Evolutionary conservation across 2,113 vertebrate species (phyloP), one percentile per base, ranked within the genome.

Genomic region (Australoheros scitulus): DNA sequence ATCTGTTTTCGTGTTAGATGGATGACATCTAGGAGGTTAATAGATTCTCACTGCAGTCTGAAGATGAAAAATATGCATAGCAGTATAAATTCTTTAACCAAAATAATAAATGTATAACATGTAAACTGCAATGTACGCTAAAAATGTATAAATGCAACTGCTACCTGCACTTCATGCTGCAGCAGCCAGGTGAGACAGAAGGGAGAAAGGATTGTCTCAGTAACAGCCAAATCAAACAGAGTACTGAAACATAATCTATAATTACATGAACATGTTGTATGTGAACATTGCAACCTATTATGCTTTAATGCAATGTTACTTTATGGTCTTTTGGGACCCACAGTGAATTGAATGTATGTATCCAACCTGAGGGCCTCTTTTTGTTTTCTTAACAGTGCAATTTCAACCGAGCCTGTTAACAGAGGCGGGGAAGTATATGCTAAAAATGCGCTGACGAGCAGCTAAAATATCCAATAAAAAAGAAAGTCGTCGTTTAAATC

Each of bases 381-480:
- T 95, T 96, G 94, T 95, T 95, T 95, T 96, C 94, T 93, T 90
- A 93, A 81, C 87, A 88, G 86, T 94, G 93, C 77, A 10, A 29
- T n/a, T 47, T 92, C 95, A 95, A 95, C 94, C 95, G 75, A 95
- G 78, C 93, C 5, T 94, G 90, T 79, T 91, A 70, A 68, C 55
- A 83, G 89, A 92, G 94, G 95, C 88, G 93, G 95, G 92, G 76
- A 79, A 86, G 77, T 41, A 3, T 3, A 59, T 78, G 81, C 61
- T 81, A 85, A 91, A 59, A 61, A 1, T 4, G n/a, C 3, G 59
- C 5, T 85, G 77, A 96, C 38, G 6, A 75, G 83, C 95, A 93
- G 70, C 29, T 3, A 0, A 1, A 2, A 2, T 0, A 0, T 3
- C 93, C 91, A 95, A 93, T 91, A 3, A 2, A 1, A 87, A 56